Evolutionary conservation across 2,113 vertebrate species (phyloP).

Genomic region (Neolamprologus variostigma): DNA sequence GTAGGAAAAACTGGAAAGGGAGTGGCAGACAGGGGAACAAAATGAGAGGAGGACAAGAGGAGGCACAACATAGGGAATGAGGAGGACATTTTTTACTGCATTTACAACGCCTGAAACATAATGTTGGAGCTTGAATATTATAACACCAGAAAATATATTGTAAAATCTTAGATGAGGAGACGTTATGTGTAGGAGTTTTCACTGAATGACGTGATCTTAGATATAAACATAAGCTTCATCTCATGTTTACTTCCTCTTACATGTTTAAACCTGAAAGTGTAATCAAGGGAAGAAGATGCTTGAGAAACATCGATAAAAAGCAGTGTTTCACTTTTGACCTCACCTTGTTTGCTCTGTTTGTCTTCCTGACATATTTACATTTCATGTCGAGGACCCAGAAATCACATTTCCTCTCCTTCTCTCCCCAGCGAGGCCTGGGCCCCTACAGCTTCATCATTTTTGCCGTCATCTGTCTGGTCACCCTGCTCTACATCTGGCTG

Average conservation of each 20-base stretch:
- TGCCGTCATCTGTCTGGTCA: slow-evolving; percentile 74
- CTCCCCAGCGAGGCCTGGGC: slow-evolving; percentile 74
- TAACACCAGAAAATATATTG: rapidly evolving
- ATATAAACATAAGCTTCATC: neutral
- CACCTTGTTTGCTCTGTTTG: neutral
- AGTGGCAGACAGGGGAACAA: neutral
- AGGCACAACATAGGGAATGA: neutral
- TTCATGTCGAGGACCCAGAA: neutral
- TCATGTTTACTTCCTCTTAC: neutral
- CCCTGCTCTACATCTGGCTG: slow-evolving; percentile 78
- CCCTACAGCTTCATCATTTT: slow-evolving; percentile 87
- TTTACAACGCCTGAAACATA: rapidly evolving
- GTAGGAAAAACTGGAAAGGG: neutral
- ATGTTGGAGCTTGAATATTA: neutral
- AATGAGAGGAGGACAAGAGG: rapidly evolving
- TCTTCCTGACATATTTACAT: neutral
- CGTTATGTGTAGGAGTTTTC: no score
- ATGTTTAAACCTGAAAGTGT: neutral
- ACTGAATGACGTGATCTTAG: neutral
- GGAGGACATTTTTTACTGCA: neutral
- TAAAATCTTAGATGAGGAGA: neutral
- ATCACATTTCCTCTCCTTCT: neutral
- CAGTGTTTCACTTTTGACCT: neutral
- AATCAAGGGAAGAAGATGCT: neutral
- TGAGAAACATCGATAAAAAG: neutral